A percentile compares a stretch with the other conserved stretches of the same genome.
Evolutionary conservation across 2,797 vertebrate genomes (phyloP).

Genomic region (Apogon talboti): DNA sequence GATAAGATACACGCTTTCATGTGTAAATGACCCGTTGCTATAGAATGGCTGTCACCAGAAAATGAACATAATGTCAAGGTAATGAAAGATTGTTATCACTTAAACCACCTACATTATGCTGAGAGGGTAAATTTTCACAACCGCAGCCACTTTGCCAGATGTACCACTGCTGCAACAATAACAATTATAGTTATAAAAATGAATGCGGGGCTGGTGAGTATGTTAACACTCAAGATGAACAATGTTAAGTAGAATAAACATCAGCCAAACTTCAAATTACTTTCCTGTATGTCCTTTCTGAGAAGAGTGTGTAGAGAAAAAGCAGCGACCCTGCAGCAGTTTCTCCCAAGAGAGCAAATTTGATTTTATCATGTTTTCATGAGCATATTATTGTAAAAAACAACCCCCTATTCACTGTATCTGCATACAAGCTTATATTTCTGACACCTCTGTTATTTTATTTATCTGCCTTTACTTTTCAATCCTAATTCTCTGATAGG

Average conservation of each 20-base stretch:
- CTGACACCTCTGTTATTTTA: not conserved
- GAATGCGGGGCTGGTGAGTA: not conserved
- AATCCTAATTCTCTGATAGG: constrained; percentile 44
- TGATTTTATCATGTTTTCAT: constrained; percentile 40
- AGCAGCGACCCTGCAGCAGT: constrained; percentile 32
- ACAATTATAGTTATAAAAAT: constrained; percentile 21
- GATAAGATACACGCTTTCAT: not conserved
- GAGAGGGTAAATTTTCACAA: constrained; percentile 5
- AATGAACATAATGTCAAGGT: constrained; percentile 7
- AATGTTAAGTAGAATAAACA: constrained; percentile 21
- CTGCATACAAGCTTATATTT: not conserved
- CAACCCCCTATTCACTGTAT: constrained; percentile 6
- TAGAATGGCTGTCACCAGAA: constrained; percentile 8
- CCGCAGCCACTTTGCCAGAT: not conserved
- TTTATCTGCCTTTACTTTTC: constrained; percentile 37
- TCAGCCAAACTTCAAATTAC: constrained; percentile 44
- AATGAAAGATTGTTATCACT: constrained; percentile 22
- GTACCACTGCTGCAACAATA: not conserved
- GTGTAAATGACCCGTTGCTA: not conserved
- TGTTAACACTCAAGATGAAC: constrained; percentile 16
- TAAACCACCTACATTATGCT: constrained; percentile 5
- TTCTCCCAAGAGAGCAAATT: constrained; percentile 40
- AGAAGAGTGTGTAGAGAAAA: constrained; percentile 11
- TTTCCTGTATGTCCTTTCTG: constrained; percentile 30
- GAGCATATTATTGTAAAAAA: constrained; percentile 35